Evolutionary conservation across 2,113 vertebrate species (phyloP).

Genomic region (Mobula birostris): DNA sequence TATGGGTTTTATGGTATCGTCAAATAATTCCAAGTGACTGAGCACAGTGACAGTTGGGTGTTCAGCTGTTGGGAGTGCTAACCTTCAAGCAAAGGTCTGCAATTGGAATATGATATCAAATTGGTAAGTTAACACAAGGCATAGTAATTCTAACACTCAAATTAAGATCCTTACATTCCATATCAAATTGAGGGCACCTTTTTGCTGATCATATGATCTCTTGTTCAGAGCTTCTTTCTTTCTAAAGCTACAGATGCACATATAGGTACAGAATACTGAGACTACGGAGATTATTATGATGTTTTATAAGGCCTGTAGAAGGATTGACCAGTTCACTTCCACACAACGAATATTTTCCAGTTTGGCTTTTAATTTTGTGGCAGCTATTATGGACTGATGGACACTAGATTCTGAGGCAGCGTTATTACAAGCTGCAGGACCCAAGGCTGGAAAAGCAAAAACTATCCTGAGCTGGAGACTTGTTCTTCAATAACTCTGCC

Average conservation of each 20-base stretch:
- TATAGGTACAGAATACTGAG: background rate
- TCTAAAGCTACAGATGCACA: background rate
- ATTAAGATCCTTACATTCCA: background rate
- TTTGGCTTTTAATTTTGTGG: background rate
- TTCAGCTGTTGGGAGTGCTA: background rate
- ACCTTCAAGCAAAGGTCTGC: background rate
- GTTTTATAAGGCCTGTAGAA: background rate
- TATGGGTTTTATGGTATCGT: background rate
- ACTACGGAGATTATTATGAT: background rate
- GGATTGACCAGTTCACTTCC: background rate
- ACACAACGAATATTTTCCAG: background rate
- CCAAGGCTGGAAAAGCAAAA: background rate
- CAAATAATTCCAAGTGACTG: background rate
- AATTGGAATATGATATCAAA: background rate
- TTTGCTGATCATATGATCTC: background rate
- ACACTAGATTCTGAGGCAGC: background rate
- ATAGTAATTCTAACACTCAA: background rate
- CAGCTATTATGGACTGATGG: background rate
- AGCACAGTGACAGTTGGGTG: background rate
- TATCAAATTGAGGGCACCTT: background rate
- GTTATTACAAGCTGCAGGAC: background rate
- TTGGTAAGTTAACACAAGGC: background rate
- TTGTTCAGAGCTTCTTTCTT: background rate
- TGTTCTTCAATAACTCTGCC: background rate
- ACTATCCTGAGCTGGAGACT: background rate